Evolutionary conservation across 2,888 invertebrate species (phyloP).

Genomic region (Aporophyla nigra): DNA sequence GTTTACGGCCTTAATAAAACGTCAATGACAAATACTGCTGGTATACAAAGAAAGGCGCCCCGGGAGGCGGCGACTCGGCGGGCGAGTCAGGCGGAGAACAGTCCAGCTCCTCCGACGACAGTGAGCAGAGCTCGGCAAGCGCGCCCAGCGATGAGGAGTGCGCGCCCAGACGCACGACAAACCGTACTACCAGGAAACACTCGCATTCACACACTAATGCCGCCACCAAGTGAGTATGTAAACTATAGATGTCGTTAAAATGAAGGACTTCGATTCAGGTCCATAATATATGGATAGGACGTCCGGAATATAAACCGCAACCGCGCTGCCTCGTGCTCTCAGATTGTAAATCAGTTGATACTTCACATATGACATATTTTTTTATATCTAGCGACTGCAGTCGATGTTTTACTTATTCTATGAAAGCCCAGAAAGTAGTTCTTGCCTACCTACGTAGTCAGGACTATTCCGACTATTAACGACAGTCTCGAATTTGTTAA

Average conservation of each 20-base stretch:
- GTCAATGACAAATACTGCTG: slow-evolving; percentile 60
- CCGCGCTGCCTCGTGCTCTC: not conserved
- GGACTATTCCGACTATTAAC: no score
- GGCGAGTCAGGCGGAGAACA: slow-evolving; percentile 77
- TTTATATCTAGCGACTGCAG: not conserved
- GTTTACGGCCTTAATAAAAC: slow-evolving; percentile 14
- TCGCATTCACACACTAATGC: slow-evolving; percentile 60
- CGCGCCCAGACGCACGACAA: slow-evolving; percentile 67
- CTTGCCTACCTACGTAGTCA: not conserved
- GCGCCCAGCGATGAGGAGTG: slow-evolving; percentile 83
- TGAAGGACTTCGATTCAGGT: not conserved
- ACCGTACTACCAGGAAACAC: slow-evolving; percentile 54
- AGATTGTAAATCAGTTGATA: not conserved
- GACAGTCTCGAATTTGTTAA: no score
- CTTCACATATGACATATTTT: not conserved
- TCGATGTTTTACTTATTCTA: not conserved
- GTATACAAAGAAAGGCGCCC: slow-evolving; percentile 85
- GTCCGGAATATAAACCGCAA: not conserved
- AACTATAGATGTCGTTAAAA: no score
- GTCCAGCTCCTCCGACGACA: slow-evolving; percentile 78
- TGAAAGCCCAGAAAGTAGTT: not conserved
- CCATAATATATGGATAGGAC: not conserved
- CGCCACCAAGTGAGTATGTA: slow-evolving; percentile 68
- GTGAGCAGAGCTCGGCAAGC: slow-evolving; percentile 83
- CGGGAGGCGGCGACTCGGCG: slow-evolving; percentile 75